Conservation (phyloP, 37 sponge, comb jelly and placozoan genomes). For the Lycopodina hypogea region DNA sequence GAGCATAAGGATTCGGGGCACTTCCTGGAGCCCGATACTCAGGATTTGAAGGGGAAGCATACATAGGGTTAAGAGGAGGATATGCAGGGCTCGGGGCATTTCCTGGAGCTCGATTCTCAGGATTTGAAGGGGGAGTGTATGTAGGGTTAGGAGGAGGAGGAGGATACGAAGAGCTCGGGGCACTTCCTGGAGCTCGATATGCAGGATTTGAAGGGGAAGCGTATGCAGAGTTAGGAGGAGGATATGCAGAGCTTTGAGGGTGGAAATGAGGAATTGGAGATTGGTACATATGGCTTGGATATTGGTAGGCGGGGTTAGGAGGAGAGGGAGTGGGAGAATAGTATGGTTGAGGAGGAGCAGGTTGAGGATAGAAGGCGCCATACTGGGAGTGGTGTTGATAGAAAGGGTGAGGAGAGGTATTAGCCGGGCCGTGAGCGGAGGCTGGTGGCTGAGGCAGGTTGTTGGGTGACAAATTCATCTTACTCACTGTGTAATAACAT, state of each 20-base stretch:
- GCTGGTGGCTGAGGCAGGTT: slow-evolving; percentile 3
- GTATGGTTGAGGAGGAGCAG: slow-evolving; percentile 2
- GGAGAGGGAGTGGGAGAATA: slow-evolving; percentile 10
- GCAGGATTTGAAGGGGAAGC: neutral
- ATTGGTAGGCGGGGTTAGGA: neutral
- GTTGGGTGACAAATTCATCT: slow-evolving; percentile 24
- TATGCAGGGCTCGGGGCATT: slow-evolving; percentile 2
- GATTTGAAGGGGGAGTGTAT: neutral
- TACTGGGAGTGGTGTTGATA: neutral
- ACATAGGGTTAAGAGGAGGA: neutral
- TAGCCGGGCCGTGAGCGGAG: neutral
- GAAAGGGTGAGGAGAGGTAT: neutral
- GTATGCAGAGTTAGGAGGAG: neutral
- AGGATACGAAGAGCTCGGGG: neutral
- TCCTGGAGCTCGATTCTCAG: neutral
- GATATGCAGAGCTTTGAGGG: neutral
- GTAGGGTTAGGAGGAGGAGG: slow-evolving; percentile 2
- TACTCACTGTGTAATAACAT: neutral
- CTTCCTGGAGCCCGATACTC: too few relatives aligned
- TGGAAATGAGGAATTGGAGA: neutral
- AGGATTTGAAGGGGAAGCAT: neutral
- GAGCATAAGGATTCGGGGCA: neutral
- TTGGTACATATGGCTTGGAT: neutral
- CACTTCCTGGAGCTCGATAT: neutral
- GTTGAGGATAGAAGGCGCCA: neutral